Conservation (phyloP, 2,113 vertebrate species). For the Archocentrus centrarchus region DNA sequence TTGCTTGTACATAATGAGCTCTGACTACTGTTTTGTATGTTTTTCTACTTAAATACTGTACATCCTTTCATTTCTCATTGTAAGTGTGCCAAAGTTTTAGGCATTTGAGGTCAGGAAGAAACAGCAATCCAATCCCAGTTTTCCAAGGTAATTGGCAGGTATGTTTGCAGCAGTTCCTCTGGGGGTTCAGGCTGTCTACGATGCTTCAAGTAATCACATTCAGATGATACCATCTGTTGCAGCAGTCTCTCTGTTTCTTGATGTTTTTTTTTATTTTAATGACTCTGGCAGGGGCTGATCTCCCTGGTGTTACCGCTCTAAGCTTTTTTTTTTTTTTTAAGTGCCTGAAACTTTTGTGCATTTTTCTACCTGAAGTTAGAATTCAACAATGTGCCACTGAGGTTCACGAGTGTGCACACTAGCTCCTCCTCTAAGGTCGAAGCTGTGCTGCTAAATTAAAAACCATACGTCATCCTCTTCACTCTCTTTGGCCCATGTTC, state of each 20-base stretch:
- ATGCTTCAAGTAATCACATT: background rate
- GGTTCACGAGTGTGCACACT: background rate
- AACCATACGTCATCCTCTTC: background rate
- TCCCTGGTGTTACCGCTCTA: background rate
- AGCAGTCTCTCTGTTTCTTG: background rate
- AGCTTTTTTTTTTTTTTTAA: background rate
- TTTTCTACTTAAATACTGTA: slow-evolving; percentile 26
- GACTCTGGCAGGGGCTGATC: background rate
- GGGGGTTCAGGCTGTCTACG: background rate
- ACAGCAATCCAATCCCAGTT: background rate
- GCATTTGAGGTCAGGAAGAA: background rate
- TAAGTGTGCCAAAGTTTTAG: background rate
- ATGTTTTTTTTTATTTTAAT: background rate
- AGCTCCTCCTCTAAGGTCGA: slow-evolving; percentile 1
- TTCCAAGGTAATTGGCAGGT: background rate
- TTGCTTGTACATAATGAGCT: slow-evolving; percentile 49
- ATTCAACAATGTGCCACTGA: background rate
- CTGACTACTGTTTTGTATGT: slow-evolving; percentile 65
- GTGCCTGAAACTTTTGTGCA: background rate
- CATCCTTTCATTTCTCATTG: slow-evolving; percentile 15
- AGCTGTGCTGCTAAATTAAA: background rate
- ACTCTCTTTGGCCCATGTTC: background rate
- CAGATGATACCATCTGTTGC: background rate
- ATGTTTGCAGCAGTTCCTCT: background rate
- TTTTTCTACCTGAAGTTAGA: background rate